Percentiles rank a stretch among this genome's conserved stretches.
These are phyloP conservation scores for Australoheros facetus DNA, from an alignment of 2,797 vertebrate species.

Conservation along the genomic window DNA sequence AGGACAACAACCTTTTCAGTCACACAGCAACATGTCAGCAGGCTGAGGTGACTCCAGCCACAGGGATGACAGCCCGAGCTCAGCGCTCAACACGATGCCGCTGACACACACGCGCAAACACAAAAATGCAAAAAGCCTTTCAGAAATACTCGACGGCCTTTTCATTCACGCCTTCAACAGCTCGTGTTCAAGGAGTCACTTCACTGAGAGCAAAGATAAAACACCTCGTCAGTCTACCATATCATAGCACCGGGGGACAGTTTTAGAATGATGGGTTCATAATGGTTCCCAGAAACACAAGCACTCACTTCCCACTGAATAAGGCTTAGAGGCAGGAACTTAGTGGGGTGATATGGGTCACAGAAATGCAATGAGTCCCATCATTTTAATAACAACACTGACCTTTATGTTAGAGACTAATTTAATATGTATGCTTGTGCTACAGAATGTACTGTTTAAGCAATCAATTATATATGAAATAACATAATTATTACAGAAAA, in stretches of 20 bases:
- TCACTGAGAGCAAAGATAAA: slow-evolving; percentile 44
- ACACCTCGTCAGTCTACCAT: slow-evolving; percentile 22
- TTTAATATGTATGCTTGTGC: neutral
- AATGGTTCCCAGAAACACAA: slow-evolving; percentile 2
- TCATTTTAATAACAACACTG: slow-evolving; percentile 34
- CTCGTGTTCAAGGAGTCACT: slow-evolving; percentile 43
- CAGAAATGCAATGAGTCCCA: slow-evolving; percentile 18
- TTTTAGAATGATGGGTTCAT: slow-evolving; percentile 47
- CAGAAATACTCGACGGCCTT: slow-evolving; percentile 22
- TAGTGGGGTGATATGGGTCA: slow-evolving; percentile 16
- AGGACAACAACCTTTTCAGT: neutral
- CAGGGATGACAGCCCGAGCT: slow-evolving; percentile 21
- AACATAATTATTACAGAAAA: neutral
- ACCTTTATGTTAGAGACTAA: slow-evolving; percentile 40
- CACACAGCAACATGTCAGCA: slow-evolving; percentile 29
- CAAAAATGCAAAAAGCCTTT: slow-evolving; percentile 28
- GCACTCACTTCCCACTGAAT: slow-evolving; percentile 3
- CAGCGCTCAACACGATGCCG: slow-evolving; percentile 27
- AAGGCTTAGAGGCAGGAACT: slow-evolving; percentile 12
- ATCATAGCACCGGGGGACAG: slow-evolving; percentile 21
- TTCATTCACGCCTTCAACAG: slow-evolving; percentile 36
- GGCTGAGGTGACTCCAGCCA: slow-evolving; percentile 33
- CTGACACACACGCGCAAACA: slow-evolving; percentile 7
- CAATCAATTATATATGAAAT: slow-evolving; percentile 8
- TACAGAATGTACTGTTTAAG: neutral